A percentile compares a stretch with the other conserved stretches of the same genome.
Conservation (phyloP, 2,113 vertebrate species). For the Varanus komodoensis region DNA sequence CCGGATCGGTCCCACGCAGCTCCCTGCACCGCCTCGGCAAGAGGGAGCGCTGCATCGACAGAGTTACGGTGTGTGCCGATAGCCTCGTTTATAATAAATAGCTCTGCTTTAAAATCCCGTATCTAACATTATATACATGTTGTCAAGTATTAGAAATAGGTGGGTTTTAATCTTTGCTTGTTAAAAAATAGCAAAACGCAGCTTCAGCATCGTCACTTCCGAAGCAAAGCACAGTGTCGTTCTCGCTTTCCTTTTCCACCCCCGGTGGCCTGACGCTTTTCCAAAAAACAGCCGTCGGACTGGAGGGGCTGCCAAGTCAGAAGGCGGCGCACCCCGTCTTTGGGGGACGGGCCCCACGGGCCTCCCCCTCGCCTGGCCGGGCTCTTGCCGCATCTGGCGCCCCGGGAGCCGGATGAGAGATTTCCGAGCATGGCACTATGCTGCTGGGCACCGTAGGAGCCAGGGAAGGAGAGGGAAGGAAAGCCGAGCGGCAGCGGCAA, state of each 20-base stretch:
- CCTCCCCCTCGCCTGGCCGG: not conserved
- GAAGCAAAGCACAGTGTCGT: not conserved
- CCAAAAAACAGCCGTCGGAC: not conserved
- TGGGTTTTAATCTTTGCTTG: not conserved
- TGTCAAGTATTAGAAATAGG: conserved; percentile 45
- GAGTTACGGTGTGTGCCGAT: conserved; percentile 33
- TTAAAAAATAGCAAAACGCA: conserved; percentile 19
- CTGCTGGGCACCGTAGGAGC: not conserved
- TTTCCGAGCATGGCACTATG: not conserved
- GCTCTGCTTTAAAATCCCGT: conserved; percentile 35
- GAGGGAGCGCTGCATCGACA: conserved; percentile 13
- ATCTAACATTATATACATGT: conserved; percentile 26
- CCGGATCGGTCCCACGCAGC: not conserved
- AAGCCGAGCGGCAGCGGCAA: not conserved
- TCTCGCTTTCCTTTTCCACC: not conserved
- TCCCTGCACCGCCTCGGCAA: not conserved
- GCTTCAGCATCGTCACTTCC: not conserved
- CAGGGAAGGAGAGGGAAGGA: not conserved
- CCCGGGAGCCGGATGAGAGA: not conserved
- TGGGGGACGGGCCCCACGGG: no score
- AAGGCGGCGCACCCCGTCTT: not conserved
- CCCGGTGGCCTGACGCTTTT: not conserved
- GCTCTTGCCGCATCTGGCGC: not conserved
- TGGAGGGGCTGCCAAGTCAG: not conserved
- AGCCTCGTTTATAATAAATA: conserved; percentile 32